A percentile compares a stretch with the other conserved stretches of the same genome.
These are phyloP conservation scores for Anguilla anguilla DNA, from an alignment of 2,797 vertebrate species.

Conservation along the genomic window DNA sequence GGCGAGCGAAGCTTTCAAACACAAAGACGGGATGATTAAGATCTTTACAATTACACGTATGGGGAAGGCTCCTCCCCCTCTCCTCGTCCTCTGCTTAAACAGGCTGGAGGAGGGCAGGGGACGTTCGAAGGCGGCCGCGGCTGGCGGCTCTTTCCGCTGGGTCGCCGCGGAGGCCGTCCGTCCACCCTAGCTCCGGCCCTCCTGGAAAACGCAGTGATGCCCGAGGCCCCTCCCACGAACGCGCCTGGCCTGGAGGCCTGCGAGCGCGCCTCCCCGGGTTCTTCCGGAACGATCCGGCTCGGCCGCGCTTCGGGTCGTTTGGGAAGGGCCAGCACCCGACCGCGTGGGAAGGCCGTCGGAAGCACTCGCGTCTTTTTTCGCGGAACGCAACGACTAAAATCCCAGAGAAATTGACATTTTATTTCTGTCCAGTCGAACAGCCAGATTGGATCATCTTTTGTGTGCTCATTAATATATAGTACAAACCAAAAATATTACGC, in stretches of 20 bases:
- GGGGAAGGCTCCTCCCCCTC: background rate
- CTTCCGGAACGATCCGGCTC: too few relatives aligned
- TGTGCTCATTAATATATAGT: background rate
- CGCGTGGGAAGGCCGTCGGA: background rate
- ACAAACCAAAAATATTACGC: too few relatives aligned
- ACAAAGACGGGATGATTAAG: constrained; percentile 31
- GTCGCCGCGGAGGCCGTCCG: background rate
- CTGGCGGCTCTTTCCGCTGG: background rate
- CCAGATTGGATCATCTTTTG: background rate
- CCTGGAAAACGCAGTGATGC: too few relatives aligned
- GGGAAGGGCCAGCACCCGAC: too few relatives aligned
- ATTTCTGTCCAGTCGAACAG: background rate
- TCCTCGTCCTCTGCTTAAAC: background rate
- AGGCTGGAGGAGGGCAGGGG: background rate
- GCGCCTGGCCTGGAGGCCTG: too few relatives aligned
- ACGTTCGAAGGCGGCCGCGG: background rate
- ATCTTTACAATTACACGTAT: constrained; percentile 29
- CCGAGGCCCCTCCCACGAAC: background rate
- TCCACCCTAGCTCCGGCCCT: background rate
- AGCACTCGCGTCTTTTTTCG: background rate
- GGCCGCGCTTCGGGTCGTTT: background rate
- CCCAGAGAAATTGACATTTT: background rate
- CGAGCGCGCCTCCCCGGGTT: too few relatives aligned
- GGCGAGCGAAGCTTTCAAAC: constrained; percentile 22
- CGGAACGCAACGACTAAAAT: background rate